Conservation (phyloP, 2,113 vertebrate genomes). For the Coregonus clupeaformis region DNA sequence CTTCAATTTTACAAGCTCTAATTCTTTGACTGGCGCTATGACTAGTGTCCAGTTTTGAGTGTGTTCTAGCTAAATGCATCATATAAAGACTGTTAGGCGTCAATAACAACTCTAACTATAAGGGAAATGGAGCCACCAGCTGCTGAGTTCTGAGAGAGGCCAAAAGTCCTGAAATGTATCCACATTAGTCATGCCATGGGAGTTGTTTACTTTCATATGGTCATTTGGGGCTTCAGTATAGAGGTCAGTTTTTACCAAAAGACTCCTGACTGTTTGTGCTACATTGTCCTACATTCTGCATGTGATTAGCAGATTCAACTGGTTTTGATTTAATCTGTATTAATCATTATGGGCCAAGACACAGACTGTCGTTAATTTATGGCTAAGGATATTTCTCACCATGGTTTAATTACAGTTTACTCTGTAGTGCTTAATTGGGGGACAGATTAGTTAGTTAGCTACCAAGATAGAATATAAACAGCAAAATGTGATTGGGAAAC, state of each 20-base stretch:
- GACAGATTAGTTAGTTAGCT: too few relatives aligned
- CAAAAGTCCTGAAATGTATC: slow-evolving; percentile 18
- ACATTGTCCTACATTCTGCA: not conserved
- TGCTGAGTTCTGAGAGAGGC: slow-evolving; percentile 22
- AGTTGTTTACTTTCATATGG: slow-evolving; percentile 6
- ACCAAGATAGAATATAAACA: too few relatives aligned
- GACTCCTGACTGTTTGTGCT: not conserved
- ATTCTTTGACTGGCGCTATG: not conserved
- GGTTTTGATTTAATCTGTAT: not conserved
- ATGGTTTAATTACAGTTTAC: too few relatives aligned
- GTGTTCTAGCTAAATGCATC: not conserved
- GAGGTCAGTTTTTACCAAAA: not conserved
- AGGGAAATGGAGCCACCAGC: slow-evolving; percentile 18
- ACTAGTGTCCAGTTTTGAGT: not conserved
- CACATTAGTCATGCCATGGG: slow-evolving; percentile 24
- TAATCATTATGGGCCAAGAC: not conserved
- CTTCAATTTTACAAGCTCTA: not conserved
- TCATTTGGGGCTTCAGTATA: not conserved
- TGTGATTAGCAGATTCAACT: not conserved
- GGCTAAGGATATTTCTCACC: too few relatives aligned
- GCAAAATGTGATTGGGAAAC: too few relatives aligned
- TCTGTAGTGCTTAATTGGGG: too few relatives aligned
- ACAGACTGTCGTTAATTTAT: too few relatives aligned
- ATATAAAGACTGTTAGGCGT: not conserved
- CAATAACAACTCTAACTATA: not conserved